These are phyloP conservation scores for Ophion costatus DNA, from an alignment of 2,888 invertebrate genomes.

Conservation along the genomic window DNA sequence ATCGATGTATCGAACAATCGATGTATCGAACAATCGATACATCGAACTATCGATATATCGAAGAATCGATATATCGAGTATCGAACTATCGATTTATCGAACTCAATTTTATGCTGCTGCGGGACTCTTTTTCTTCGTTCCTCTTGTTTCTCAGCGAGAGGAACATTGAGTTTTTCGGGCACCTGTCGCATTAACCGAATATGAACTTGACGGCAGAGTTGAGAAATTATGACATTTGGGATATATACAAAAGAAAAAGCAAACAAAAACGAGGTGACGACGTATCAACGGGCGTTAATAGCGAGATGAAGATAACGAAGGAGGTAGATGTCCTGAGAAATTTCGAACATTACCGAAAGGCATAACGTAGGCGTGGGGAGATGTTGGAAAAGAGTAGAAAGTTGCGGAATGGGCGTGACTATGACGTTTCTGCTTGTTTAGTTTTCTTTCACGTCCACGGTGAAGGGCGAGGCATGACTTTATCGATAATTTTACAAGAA, in stretches of 20 bases:
- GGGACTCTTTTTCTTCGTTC: neutral
- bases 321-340: neutral
- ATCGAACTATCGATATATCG: too few relatives aligned
- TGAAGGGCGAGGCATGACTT: neutral
- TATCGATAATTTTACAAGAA: neutral
- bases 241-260: neutral
- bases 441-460: neutral
- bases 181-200: neutral
- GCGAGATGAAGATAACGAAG: neutral
- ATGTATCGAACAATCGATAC: too few relatives aligned
- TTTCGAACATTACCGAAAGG: neutral
- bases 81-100: neutral
- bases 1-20: too few relatives aligned
- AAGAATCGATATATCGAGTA: too few relatives aligned
- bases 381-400: neutral
- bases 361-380: neutral
- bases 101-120: neutral
- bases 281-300: neutral
- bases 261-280: constrained; percentile 15
- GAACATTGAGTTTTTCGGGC: neutral
- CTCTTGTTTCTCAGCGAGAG: neutral
- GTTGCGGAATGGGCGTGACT: neutral
- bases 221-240: neutral
- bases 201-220: neutral
- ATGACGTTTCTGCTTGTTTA: neutral